Evolutionary conservation across 2,113 vertebrate genomes (phyloP).

Genomic region (Paramisgurnus dabryanus): DNA sequence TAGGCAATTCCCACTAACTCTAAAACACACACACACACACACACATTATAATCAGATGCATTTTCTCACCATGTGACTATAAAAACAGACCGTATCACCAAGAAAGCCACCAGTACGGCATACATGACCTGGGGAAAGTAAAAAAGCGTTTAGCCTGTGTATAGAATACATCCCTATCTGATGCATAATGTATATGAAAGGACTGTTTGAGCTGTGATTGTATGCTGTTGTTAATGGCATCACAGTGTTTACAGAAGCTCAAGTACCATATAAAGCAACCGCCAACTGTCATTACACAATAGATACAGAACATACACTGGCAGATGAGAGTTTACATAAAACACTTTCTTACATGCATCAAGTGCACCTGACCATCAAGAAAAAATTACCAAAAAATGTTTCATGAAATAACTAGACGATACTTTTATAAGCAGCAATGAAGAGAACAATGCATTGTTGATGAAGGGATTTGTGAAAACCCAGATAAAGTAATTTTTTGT

Average conservation of each 20-base stretch:
- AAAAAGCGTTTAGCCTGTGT: neutral
- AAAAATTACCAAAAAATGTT: too few species aligned
- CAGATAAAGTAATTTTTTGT: too few species aligned
- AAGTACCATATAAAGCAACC: neutral
- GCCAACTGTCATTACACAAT: neutral
- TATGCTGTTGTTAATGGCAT: constrained; percentile 19
- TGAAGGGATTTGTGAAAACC: too few species aligned
- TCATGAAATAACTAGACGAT: too few species aligned
- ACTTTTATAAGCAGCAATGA: too few species aligned
- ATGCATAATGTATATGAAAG: neutral
- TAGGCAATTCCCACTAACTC: too few species aligned
- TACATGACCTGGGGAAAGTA: constrained; percentile 89
- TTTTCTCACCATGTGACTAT: constrained; percentile 93
- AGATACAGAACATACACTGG: neutral
- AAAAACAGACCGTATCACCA: constrained; percentile 92
- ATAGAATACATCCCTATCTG: neutral
- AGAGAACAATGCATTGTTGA: too few species aligned
- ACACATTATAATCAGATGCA: neutral
- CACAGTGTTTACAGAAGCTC: neutral
- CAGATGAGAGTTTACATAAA: neutral
- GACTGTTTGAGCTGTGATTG: neutral
- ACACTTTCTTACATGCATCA: neutral
- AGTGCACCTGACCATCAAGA: neutral
- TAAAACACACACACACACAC: neutral
- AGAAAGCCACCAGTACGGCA: constrained; percentile 84